phyloP scores from a whole-genome alignment of 2,888 invertebrate species.

The Scaptomyza reducta region DNA sequence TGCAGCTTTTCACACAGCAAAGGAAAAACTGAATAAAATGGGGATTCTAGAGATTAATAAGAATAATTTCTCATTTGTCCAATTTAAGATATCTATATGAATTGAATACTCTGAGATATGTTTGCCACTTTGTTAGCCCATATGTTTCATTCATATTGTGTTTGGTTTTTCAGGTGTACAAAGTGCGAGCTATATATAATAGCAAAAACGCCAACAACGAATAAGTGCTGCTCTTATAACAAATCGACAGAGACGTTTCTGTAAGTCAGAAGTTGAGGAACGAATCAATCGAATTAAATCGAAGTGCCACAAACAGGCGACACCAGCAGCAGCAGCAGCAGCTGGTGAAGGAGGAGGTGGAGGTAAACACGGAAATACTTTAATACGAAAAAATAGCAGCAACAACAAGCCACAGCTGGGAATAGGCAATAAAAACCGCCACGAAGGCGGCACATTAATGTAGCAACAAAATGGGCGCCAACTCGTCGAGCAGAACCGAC shows the following conservation, averaged over 20 bases:
- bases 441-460: conserved; percentile 56
- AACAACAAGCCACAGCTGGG: conserved; percentile 1
- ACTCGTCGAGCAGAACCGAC: conserved; percentile 83
- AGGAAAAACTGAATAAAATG: too few species aligned
- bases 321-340: not conserved
- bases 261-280: conserved; percentile 2
- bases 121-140: too few species aligned
- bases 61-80: too few species aligned
- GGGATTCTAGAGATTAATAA: too few species aligned
- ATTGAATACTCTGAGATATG: too few species aligned
- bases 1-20: too few species aligned
- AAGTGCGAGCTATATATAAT: conserved; percentile 8
- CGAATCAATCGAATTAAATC: conserved; percentile 60
- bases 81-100: too few species aligned
- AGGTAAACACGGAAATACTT: not conserved
- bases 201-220: not conserved
- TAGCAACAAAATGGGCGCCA: conserved; percentile 82
- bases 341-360: not conserved
- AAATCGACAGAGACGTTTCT: conserved; percentile 24
- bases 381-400: not conserved
- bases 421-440: conserved; percentile 44
- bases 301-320: conserved; percentile 29
- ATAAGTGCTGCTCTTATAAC: conserved; percentile 4
- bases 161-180: conserved; percentile 23
- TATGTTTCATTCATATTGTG: too few species aligned